These are phyloP conservation scores for Hydropsyche betteni DNA, from an alignment of 2,888 invertebrate species.

Conservation along the genomic window DNA sequence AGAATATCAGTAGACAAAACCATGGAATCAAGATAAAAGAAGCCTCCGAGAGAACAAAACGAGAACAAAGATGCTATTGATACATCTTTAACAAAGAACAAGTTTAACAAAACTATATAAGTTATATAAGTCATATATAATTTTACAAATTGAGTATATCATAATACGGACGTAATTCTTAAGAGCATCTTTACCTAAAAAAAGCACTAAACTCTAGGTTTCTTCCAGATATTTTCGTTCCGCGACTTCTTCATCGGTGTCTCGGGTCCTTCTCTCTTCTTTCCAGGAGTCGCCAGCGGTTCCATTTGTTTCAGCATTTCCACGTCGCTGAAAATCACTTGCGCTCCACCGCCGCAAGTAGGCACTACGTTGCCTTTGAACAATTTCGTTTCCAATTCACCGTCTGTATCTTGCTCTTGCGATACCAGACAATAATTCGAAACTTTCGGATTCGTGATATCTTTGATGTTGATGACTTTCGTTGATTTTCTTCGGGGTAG, in stretches of 20 bases:
- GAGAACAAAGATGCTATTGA: background rate
- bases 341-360: constrained; percentile 93
- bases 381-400: constrained; percentile 91
- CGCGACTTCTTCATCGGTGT: constrained; percentile 41
- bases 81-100: background rate
- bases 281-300: constrained; percentile 59
- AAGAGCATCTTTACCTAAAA: background rate
- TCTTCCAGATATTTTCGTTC: constrained; percentile 45
- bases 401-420: constrained; percentile 91
- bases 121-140: constrained; percentile 1
- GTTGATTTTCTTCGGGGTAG: constrained; percentile 84
- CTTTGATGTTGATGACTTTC: constrained; percentile 81
- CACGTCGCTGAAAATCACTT: constrained; percentile 94
- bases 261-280: constrained; percentile 46
- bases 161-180: too few relatives aligned
- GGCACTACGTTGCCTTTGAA: constrained; percentile 95
- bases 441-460: constrained; percentile 74
- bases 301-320: constrained; percentile 87
- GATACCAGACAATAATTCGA: constrained; percentile 93
- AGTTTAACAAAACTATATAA: background rate
- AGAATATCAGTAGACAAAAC: too few relatives aligned
- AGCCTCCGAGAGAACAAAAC: too few relatives aligned
- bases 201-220: constrained; percentile 43
- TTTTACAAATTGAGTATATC: background rate
- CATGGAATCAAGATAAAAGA: too few relatives aligned